A percentile compares a stretch with the other conserved stretches of the same genome.
Evolutionary conservation across 2,888 invertebrate genomes (phyloP).

Genomic region (Metalampra italica): DNA sequence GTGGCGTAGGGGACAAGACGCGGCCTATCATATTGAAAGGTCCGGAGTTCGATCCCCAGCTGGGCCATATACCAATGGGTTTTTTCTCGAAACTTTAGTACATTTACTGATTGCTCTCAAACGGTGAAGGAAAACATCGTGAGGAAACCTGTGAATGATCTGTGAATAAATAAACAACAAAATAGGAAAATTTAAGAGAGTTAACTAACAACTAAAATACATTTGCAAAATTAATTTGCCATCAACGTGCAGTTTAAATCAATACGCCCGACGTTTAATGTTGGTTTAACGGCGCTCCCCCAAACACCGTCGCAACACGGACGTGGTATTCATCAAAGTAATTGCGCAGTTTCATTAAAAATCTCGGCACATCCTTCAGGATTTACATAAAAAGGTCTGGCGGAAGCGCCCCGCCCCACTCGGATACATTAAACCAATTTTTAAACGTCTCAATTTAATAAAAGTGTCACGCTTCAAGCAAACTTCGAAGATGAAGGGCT

Average conservation of each 20-base stretch:
- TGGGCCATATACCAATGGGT: no score
- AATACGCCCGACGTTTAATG: conserved; percentile 44
- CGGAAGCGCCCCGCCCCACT: conserved; percentile 30
- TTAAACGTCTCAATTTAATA: conserved; percentile 46
- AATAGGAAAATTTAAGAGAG: no score
- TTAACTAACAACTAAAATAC: no score
- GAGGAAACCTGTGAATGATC: no score
- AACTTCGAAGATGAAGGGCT: conserved; percentile 22
- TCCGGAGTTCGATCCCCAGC: no score
- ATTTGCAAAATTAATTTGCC: no score
- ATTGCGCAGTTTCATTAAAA: conserved; percentile 71
- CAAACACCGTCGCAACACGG: conserved; percentile 44
- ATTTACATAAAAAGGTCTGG: conserved; percentile 72
- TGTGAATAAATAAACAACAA: no score
- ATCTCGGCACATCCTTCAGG: conserved; percentile 67
- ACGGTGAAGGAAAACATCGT: no score
- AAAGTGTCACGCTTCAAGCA: conserved; percentile 38
- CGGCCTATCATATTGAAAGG: no score
- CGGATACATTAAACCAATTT: conserved; percentile 54
- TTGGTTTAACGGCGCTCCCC: conserved; percentile 29
- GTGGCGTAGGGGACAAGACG: no score
- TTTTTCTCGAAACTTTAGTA: no score
- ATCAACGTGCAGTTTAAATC: conserved; percentile 20
- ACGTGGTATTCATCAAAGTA: conserved; percentile 64
- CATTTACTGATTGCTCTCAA: no score